A percentile compares a stretch with the other conserved stretches of the same genome.
phyloP scores from a whole-genome alignment of 2,113 vertebrate genomes.

The Prinia subflava region DNA sequence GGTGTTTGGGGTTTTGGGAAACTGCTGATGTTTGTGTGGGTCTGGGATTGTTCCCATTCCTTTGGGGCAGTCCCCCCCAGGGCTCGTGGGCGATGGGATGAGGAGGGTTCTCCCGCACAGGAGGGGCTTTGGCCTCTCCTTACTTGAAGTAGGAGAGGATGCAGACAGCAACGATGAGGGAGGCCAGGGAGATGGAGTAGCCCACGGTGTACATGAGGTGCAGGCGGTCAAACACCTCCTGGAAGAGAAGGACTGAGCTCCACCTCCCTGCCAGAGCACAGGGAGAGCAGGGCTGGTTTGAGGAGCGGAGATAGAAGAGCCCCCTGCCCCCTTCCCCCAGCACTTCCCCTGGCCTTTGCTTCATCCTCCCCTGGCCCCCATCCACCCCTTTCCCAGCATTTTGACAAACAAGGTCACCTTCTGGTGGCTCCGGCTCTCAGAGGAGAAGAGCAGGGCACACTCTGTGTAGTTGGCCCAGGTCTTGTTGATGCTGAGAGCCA shows the following conservation, averaged over 20 bases:
- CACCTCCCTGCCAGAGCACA: background rate
- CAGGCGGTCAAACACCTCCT: constrained; percentile 88
- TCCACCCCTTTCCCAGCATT: background rate
- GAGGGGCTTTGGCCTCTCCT: background rate
- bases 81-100: fast-evolving
- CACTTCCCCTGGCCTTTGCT: background rate
- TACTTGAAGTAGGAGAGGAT: constrained; percentile 93
- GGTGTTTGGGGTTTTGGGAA: background rate
- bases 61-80: background rate
- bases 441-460: constrained; percentile 80
- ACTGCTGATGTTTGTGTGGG: background rate
- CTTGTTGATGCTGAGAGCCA: constrained; percentile 80
- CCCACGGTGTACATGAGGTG: constrained; percentile 89
- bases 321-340: background rate
- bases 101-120: fast-evolving
- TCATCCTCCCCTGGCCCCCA: background rate
- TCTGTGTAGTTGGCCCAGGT: constrained; percentile 94
- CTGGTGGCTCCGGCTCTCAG: constrained; percentile 71
- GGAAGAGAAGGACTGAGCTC: background rate
- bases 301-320: background rate
- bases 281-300: background rate
- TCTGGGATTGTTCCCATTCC: background rate
- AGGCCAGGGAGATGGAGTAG: constrained; percentile 86
- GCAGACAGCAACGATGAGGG: constrained; percentile 80
- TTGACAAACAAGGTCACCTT: constrained; percentile 66